Percentiles rank a stretch among this genome's conserved stretches.
phyloP scores from a whole-genome alignment of 2,888 invertebrate species.

The Oligia fasciuncula region DNA sequence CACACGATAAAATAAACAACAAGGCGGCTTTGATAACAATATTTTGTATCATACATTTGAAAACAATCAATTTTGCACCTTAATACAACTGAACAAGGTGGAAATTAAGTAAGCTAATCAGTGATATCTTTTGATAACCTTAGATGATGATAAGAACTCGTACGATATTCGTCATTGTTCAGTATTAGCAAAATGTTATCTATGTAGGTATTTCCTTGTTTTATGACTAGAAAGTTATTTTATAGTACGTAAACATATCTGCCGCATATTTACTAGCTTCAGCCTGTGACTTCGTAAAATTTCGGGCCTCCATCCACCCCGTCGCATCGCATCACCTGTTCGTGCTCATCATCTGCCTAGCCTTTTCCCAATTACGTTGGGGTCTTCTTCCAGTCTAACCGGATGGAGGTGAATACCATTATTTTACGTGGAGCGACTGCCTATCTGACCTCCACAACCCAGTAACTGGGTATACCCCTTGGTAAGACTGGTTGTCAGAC shows the following conservation, averaged over 20 bases:
- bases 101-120: constrained; percentile 13
- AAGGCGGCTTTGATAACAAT: constrained; percentile 36
- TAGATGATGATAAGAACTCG: constrained; percentile 59
- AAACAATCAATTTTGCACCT: constrained; percentile 19
- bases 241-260: neutral
- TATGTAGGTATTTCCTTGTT: constrained; percentile 35
- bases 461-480: too few species aligned
- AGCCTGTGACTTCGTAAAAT: too few species aligned
- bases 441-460: too few species aligned
- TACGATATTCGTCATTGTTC: constrained; percentile 61
- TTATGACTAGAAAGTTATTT: constrained; percentile 34
- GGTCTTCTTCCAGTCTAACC: neutral
- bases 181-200: constrained; percentile 29
- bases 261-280: too few species aligned
- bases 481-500: too few species aligned
- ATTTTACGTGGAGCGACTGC: too few species aligned
- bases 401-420: too few species aligned
- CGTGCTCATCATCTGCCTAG: too few species aligned
- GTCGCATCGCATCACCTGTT: too few species aligned
- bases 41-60: constrained; percentile 12
- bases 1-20: constrained; percentile 44
- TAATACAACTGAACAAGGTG: neutral
- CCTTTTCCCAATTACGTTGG: too few species aligned
- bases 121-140: constrained; percentile 42
- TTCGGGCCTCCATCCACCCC: too few species aligned